A percentile compares a stretch with the other conserved stretches of the same genome.
These are phyloP conservation scores for Pituophis catenifer DNA, from an alignment of 2,113 vertebrate genomes.

Conservation along the genomic window DNA sequence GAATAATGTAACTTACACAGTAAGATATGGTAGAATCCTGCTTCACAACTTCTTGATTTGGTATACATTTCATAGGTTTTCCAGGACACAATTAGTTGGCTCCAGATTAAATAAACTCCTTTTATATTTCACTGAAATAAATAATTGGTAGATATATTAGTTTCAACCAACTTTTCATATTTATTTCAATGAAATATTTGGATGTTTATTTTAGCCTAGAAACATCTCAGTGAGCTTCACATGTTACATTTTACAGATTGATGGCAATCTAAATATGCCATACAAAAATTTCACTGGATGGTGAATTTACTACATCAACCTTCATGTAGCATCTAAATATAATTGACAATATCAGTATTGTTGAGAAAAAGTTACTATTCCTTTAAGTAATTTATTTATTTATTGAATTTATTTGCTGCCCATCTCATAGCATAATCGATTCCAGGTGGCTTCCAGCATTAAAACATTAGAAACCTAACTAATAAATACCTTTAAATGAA, in stretches of 20 bases:
- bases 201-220: background rate
- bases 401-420: background rate
- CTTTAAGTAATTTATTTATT: background rate
- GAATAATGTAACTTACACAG: background rate
- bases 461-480: background rate
- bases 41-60: background rate
- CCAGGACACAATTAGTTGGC: background rate
- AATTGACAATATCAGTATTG: background rate
- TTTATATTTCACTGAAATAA: background rate
- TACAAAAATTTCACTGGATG: background rate
- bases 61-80: background rate
- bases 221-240: background rate
- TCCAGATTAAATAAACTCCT: background rate
- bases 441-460: background rate
- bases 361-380: background rate
- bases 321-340: background rate
- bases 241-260: background rate
- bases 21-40: background rate
- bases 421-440: background rate
- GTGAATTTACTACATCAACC: background rate
- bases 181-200: background rate
- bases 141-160: background rate
- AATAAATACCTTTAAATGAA: background rate
- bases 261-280: background rate
- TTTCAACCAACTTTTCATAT: background rate